These are phyloP conservation scores for Mastacembelus armatus DNA, from an alignment of 2,797 vertebrate species.

Conservation along the genomic window DNA sequence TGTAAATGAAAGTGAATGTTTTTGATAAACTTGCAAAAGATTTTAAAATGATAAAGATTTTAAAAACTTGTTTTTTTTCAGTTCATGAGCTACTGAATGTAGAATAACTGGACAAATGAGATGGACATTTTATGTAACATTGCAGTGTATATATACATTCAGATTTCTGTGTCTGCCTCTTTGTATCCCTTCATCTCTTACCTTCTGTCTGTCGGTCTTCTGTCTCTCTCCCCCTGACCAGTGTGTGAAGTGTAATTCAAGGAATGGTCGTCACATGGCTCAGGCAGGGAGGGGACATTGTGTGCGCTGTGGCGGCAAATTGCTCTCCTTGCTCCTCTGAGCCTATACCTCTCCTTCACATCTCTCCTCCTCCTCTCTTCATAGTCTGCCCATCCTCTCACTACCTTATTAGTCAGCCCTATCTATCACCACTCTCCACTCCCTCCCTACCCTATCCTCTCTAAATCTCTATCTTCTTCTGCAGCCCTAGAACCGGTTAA, in stretches of 20 bases:
- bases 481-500: constrained; percentile 27
- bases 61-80: too few relatives aligned
- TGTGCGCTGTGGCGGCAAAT: constrained; percentile 84
- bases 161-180: constrained; percentile 40
- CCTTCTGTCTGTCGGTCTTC: constrained; percentile 48
- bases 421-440: constrained; percentile 43
- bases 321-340: constrained; percentile 79
- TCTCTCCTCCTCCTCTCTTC: constrained; percentile 59
- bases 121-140: neutral
- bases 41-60: too few relatives aligned
- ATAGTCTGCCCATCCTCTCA: constrained; percentile 67
- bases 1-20: too few relatives aligned
- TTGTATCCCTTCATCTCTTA: constrained; percentile 35
- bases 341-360: constrained; percentile 72
- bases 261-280: constrained; percentile 81
- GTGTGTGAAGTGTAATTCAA: constrained; percentile 83
- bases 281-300: constrained; percentile 82
- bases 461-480: constrained; percentile 28
- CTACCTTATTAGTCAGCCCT: constrained; percentile 70
- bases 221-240: constrained; percentile 71
- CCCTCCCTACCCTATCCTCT: neutral
- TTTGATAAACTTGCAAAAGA: too few relatives aligned
- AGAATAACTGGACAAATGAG: too few relatives aligned
- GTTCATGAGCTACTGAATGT: too few relatives aligned
- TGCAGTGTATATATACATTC: constrained; percentile 19